Base-by-base conservation (phyloP, 2,888 invertebrate species). In the Acrobasis consociella region DNA sequence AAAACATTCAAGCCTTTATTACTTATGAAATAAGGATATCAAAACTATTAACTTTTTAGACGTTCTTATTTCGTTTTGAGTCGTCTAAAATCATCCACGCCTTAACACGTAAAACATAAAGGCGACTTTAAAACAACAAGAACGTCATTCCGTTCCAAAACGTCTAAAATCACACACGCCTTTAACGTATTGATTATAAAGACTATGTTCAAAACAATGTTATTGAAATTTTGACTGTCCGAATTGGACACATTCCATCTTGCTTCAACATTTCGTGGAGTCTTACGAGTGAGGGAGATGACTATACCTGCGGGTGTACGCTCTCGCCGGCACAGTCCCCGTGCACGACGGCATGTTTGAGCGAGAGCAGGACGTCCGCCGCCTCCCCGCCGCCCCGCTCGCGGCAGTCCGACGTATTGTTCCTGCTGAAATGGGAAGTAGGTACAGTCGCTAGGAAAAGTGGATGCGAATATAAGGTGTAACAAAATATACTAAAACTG, bases 271-370 rank as follows among this genome's bases (percentile, higher is more conserved):
- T 13, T 0, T 16, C 9, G 0, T 5, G 5, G 13, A 55, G 7
- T 38, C 55, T 52, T 66, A 64, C 5, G 76, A 67, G 76, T 69
- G 74, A 86, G 71, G 62, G 85, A 76, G 83, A 80, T 46, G 65
- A 66, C 9, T 70, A 68, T 85, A 94, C 94, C 86, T 94, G 94
- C 62, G 91, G 90, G 77, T 93, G 93, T 61, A 93, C 93, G 55
- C 87, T 69, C 77, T 93, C 91, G 72, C 91, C 76, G 72, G 86
- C 86, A 75, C 91, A 93, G 71, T 95, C 96, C 11, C 97, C 96
- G 84, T 97, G 97, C 49, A 97, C 96, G 64, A 97, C 97, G 52
- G 97, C 97, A 83, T 97, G 97, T 82, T 97, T 97, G 74, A 97
- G 90, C 0, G 97, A 97, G 76, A 97, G 93, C 55, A 98, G 94